Evolutionary conservation across 2,888 invertebrate genomes (phyloP), one percentile per base, ranked within the genome.

Genomic region (Pammene fasciana): DNA sequence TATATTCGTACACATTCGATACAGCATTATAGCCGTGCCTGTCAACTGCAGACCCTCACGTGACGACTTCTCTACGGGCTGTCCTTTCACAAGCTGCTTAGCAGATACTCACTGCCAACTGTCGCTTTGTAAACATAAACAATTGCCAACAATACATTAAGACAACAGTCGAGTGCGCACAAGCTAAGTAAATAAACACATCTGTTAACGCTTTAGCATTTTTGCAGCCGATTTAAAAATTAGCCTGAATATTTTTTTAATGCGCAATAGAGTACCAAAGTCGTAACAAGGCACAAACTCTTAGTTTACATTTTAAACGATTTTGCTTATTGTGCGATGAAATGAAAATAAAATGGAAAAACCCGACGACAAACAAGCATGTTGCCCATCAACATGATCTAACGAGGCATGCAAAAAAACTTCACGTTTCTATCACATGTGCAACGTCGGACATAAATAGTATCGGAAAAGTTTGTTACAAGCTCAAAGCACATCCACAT

Each of bases 101-200:
- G 43, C 11, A 38, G 41, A 46, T 57, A 65, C 34, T 11, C 18
- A 38, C 5, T 57, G 18, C 14, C 56, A 48, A 36, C 50, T 50
- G n/a, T 52, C 13, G 5, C 5, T 38, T 16, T 14, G 50, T 62
- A 62, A 52, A 18, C 41, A 62, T 38, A 41, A 41, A 41, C 18
- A 62, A 18, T 52, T 50, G 61, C 48, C 48, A 61, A 36, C 36
- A 62, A 26, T 52, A 41, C 8, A 7, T 8, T 10, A 10, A 52
- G 38, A 26, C 50, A 36, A 60, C 11, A 36, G 36, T 36, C 16
- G 36, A 9, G n/a, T 41, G 52, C 62, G 62, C 41, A 41, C 18
- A 41, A 52, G 9, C 11, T 8, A 57, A 57, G 52, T 57, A 59
- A 67, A 68, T 57, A 65, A 57, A 68, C 38, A 68, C 8, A 57